Evolutionary conservation across 2,888 invertebrate species (phyloP).

Genomic region (Papilio protenor): DNA sequence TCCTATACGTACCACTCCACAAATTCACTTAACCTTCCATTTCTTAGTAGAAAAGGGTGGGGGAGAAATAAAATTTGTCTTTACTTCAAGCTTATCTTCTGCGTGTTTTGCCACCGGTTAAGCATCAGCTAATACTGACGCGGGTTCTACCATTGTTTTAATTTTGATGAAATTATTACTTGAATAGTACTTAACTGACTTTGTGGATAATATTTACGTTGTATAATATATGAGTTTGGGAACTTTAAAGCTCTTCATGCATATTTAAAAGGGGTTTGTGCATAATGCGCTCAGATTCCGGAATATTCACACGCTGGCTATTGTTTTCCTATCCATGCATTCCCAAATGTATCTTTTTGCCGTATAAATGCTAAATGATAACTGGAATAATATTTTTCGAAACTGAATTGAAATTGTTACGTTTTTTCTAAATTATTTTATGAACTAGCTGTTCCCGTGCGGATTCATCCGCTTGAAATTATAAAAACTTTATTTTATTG

Average conservation of each 20-base stretch:
- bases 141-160: neutral
- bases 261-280: conserved; percentile 60
- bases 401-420: conserved; percentile 7
- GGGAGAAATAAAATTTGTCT: no score
- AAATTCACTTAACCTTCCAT: neutral
- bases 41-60: neutral
- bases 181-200: conserved; percentile 16
- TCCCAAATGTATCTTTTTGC: conserved; percentile 11
- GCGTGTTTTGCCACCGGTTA: neutral
- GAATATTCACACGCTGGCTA: conserved; percentile 27
- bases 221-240: conserved; percentile 53
- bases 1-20: neutral
- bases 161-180: neutral
- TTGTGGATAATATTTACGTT: conserved; percentile 15
- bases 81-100: neutral
- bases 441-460: no score
- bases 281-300: conserved; percentile 44
- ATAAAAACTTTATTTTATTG: no score
- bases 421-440: neutral
- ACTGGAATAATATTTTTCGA: conserved; percentile 2
- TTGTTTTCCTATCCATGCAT: conserved; percentile 28
- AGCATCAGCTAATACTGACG: neutral
- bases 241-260: conserved; percentile 53
- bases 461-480: no score
- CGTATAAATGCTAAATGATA: conserved; percentile 5